Evolutionary conservation across 2,113 vertebrate genomes (phyloP), one percentile per base, ranked within the genome.

Genomic region (Chaenocephalus aceratus): DNA sequence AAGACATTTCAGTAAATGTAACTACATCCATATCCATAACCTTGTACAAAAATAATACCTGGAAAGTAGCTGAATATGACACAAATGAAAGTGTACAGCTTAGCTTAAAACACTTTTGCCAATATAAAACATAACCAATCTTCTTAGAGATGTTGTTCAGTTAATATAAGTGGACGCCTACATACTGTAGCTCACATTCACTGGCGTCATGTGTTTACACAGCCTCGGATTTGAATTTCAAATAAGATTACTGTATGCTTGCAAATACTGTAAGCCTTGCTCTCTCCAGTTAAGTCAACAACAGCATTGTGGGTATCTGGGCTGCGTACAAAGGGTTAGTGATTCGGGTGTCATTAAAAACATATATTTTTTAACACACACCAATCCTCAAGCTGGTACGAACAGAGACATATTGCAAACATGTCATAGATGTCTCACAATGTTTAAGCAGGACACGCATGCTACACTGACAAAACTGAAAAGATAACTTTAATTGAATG

Each of bases 191-290:
- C 36, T 41, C 6, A 36, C 13, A 75, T n/a, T 34, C 23, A 10
- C 26, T 72, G 51, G 21, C 34, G 45, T 57, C 14, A 49, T 60
- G 45, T 58, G 7, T 2, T 53, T 59, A 68, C 34, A 12, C 48
- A 44, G 62, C 3, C 46, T 49, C 62, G 26, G 60, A 83, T 86
- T 83, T 82, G 67, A 87, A 80, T 84, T 84, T 91, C 34, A 83
- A 81, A 84, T 71, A 41, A 30, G 41, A 59, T 63, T 15, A 6
- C 52, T 13, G 10, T 34, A 44, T 45, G 64, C 41, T 54, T 82
- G 36, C 58, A 80, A 70, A 80, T 66, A 36, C 13, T 41, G 36
- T 41, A 6, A 41, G 45, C 36, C 56, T 2, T 1, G 18, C 58
- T 45, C 26, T 11, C 16, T 80, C 44, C 0, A 2, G 49, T 60